A percentile compares a stretch with the other conserved stretches of the same genome.
Conservation (phyloP, 2,797 vertebrate genomes). For the Muscicapa comitata region DNA sequence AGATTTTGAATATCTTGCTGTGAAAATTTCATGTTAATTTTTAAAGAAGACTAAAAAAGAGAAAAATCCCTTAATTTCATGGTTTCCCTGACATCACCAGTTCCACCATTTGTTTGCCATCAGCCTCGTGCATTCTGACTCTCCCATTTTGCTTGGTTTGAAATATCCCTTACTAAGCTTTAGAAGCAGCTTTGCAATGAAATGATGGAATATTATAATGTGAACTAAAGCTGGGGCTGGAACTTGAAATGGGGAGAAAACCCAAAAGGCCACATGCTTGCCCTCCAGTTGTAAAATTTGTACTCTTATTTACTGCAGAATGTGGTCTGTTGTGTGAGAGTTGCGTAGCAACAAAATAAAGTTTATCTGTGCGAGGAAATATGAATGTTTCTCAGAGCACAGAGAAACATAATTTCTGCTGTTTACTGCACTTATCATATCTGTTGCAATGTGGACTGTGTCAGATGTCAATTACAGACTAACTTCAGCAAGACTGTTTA, state of each 20-base stretch:
- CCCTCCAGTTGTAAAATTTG: slow-evolving; percentile 66
- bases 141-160: not conserved
- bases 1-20: not conserved
- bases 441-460: slow-evolving; percentile 61
- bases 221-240: slow-evolving; percentile 66
- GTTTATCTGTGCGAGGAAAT: slow-evolving; percentile 67
- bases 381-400: slow-evolving; percentile 60
- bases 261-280: slow-evolving; percentile 36
- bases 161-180: slow-evolving; percentile 28
- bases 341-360: slow-evolving; percentile 75
- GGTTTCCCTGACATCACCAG: not conserved
- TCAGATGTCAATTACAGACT: slow-evolving; percentile 69
- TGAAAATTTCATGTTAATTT: not conserved
- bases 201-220: slow-evolving; percentile 52
- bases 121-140: not conserved
- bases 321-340: slow-evolving; percentile 48
- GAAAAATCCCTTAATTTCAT: not conserved
- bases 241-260: slow-evolving; percentile 43
- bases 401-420: slow-evolving; percentile 60
- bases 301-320: slow-evolving; percentile 66
- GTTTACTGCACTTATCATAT: slow-evolving; percentile 65
- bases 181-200: slow-evolving; percentile 33
- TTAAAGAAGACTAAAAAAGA: not conserved
- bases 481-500: slow-evolving; percentile 65
- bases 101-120: slow-evolving; percentile 26